Conservation (phyloP, 1,140 invertebrate species). For the Ephestia elutella region DNA sequence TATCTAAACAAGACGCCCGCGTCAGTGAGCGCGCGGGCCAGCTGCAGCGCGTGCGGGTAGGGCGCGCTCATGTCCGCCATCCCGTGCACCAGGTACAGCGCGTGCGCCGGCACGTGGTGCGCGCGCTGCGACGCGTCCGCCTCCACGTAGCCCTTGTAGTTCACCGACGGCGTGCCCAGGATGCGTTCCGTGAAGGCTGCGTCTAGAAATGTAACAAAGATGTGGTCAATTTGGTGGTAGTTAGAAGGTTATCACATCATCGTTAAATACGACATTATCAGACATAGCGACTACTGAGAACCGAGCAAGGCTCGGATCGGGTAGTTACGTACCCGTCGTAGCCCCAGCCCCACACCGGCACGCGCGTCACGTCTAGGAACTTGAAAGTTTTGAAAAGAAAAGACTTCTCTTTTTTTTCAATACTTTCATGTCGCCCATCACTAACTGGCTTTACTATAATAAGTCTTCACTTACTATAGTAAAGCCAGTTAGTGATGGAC, state of each 20-base stretch:
- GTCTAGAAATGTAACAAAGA: constrained; percentile 75
- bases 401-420: too few species aligned
- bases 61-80: constrained; percentile 93
- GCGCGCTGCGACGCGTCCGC: constrained; percentile 91
- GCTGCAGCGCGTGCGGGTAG: constrained; percentile 91
- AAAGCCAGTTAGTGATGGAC: constrained; percentile 95
- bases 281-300: constrained; percentile 87
- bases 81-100: constrained; percentile 92
- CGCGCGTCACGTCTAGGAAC: constrained; percentile 89
- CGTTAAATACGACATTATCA: too few species aligned
- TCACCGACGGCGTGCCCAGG: constrained; percentile 89
- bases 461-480: constrained; percentile 89
- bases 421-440: constrained; percentile 94
- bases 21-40: constrained; percentile 89
- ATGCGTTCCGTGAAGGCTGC: constrained; percentile 96
- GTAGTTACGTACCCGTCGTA: constrained; percentile 96
- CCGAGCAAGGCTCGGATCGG: constrained; percentile 93
- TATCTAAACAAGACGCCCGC: constrained; percentile 91
- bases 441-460: constrained; percentile 97
- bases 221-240: not conserved
- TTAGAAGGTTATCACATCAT: too few species aligned
- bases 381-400: constrained; percentile 83
- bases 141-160: constrained; percentile 94
- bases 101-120: constrained; percentile 87
- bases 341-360: constrained; percentile 97